These are phyloP conservation scores for Coleophora deauratella DNA, from an alignment of 2,888 invertebrate genomes.

Conservation along the genomic window DNA sequence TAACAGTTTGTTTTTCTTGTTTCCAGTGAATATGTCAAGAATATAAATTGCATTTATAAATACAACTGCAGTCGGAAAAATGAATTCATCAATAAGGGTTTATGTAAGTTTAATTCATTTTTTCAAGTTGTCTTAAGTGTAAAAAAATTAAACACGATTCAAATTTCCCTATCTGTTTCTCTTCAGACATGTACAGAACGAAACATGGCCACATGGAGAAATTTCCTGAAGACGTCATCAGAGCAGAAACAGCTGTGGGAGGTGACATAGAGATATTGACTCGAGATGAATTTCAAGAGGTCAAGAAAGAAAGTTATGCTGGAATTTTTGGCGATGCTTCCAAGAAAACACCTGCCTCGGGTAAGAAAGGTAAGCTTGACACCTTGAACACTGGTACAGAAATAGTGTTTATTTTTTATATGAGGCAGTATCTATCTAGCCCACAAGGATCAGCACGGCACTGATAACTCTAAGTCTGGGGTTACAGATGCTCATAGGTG, in stretches of 20 bases:
- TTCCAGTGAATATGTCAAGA: conserved; percentile 87
- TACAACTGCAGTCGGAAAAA: conserved; percentile 85
- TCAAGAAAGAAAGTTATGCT: conserved; percentile 60
- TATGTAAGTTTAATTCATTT: conserved; percentile 75
- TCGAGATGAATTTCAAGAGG: conserved; percentile 69
- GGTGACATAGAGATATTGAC: conserved; percentile 82
- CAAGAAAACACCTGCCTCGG: conserved; percentile 39
- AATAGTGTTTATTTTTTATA: too few relatives aligned
- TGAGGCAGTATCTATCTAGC: too few relatives aligned
- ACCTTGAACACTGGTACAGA: too few relatives aligned
- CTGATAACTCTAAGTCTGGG: too few relatives aligned
- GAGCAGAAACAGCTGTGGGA: conserved; percentile 81
- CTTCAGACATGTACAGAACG: conserved; percentile 74
- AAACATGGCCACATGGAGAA: conserved; percentile 83
- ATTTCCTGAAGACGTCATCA: conserved; percentile 83
- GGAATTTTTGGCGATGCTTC: conserved; percentile 56
- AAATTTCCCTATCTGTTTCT: background rate
- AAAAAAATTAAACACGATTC: background rate
- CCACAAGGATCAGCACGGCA: too few relatives aligned
- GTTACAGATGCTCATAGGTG: too few relatives aligned
- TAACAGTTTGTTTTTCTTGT: conserved; percentile 20
- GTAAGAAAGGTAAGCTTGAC: conserved; percentile 42
- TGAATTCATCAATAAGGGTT: conserved; percentile 87
- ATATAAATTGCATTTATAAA: conserved; percentile 79
- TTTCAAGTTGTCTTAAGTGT: conserved; percentile 5